Evolutionary conservation across 2,113 vertebrate genomes (phyloP), one percentile per base, ranked within the genome.

Genomic region (Hoplias malabaricus): DNA sequence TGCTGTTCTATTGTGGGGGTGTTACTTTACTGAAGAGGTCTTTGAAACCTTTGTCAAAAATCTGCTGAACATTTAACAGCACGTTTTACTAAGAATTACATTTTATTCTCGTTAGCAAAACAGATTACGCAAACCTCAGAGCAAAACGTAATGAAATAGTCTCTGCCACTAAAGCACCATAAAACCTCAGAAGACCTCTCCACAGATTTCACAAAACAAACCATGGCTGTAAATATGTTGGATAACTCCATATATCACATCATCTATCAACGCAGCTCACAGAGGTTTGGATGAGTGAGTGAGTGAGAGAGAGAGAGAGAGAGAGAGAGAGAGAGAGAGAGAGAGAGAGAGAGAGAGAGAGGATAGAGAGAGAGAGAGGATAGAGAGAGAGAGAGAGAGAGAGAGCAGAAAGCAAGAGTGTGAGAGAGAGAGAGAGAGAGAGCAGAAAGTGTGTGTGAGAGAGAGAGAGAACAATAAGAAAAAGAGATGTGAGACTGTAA

Each of bases 1-100:
- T 90, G 90, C 75, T 81, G 12, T 33, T 73, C 38, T 80, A 57
- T 73, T 16, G 27, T 71, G 46, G 25, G 34, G 48, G 76, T n/a
- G n/a, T n/a, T n/a, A n/a, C 33, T 29, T 56, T 36, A 25, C n/a
- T 33, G 12, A 50, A 56, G 21, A 46, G 43, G 27, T 21, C n/a
- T 57, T 36, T 29, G 5, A 2, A 12, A 25, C 4, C 29, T 50
- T 57, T 54, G 40, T 69, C 57, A 21, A 33, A 27, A 40, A 8
- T 23, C 42, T n/a, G 34, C 3, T 27, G 21, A 42, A 36, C 72
- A 66, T 33, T 38, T 29, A 36, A 68, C 31, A 56, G 4, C 43
- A 50, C 2, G 12, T 9, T 34, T 34, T 1, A 34, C 40, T 61
- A 56, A 48, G 4, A n/a, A 31, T 23, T 4, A 33, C 57, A 19